Percentiles rank a stretch among this genome's conserved stretches.
These are phyloP conservation scores for Lissonota sp. DNA, from an alignment of 2,888 invertebrate species.

Conservation along the genomic window DNA sequence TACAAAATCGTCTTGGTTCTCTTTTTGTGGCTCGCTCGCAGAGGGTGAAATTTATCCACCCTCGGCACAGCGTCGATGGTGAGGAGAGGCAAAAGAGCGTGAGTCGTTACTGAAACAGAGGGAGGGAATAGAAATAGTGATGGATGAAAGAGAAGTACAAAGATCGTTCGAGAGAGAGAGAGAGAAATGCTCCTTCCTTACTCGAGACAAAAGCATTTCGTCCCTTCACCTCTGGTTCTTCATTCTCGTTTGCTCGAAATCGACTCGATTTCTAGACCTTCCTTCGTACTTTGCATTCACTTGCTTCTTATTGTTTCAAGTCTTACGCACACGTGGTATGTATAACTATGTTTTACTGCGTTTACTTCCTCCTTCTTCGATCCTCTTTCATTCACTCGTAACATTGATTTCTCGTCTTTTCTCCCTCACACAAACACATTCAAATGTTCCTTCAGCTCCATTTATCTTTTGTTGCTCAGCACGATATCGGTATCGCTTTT, in stretches of 20 bases:
- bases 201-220: slow-evolving; percentile 3
- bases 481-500: background rate
- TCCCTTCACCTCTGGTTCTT: background rate
- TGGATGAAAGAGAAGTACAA: background rate
- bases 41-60: slow-evolving; percentile 43
- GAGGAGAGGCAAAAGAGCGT: background rate
- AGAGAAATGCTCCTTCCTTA: background rate
- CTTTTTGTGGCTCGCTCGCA: slow-evolving; percentile 9
- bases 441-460: background rate
- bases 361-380: slow-evolving; percentile 4
- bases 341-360: slow-evolving; percentile 1
- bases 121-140: background rate
- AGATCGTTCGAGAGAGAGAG: background rate
- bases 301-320: background rate
- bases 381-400: slow-evolving; percentile 6
- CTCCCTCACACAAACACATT: background rate
- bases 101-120: too few relatives aligned
- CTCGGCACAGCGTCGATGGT: slow-evolving; percentile 13
- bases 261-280: slow-evolving; percentile 9
- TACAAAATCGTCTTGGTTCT: slow-evolving; percentile 32
- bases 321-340: background rate
- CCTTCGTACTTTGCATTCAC: background rate
- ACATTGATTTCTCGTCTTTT: slow-evolving; percentile 4
- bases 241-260: slow-evolving; percentile 23
- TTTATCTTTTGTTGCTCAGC: background rate